Conservation (phyloP, 2,888 invertebrate genomes). For the Ceramica pisi region DNA sequence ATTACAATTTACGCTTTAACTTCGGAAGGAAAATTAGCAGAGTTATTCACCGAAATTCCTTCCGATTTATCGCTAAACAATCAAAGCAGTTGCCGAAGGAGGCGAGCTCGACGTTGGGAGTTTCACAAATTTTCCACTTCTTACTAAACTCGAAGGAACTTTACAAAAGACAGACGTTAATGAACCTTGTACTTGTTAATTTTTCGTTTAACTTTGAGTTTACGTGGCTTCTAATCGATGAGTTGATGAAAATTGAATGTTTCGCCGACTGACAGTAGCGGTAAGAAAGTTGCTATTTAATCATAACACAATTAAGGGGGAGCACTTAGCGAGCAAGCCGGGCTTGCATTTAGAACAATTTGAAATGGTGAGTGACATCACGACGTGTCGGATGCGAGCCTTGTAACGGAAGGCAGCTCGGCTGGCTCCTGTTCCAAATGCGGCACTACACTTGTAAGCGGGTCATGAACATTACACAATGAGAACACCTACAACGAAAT, state of each 20-base stretch:
- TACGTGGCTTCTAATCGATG: constrained; percentile 77
- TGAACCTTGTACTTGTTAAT: constrained; percentile 81
- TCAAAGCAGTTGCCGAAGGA: constrained; percentile 70
- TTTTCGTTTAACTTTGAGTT: constrained; percentile 77
- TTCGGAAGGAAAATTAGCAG: constrained; percentile 74
- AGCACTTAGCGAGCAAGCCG: constrained; percentile 50
- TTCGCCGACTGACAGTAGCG: constrained; percentile 55
- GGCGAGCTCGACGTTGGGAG: constrained; percentile 59
- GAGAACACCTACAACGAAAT: constrained; percentile 19
- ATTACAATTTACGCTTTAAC: constrained; percentile 76
- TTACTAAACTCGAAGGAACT: constrained; percentile 71
- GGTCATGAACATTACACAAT: constrained; percentile 37
- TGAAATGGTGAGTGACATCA: constrained; percentile 40
- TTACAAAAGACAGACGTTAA: constrained; percentile 81
- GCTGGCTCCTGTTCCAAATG: constrained; percentile 25
- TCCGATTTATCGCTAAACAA: constrained; percentile 81
- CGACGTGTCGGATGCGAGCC: constrained; percentile 49
- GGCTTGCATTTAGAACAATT: constrained; percentile 43
- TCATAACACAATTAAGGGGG: constrained; percentile 51
- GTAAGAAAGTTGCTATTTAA: constrained; percentile 45
- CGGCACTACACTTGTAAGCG: constrained; percentile 44
- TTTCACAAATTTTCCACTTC: constrained; percentile 71
- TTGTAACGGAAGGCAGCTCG: constrained; percentile 50
- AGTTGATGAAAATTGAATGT: constrained; percentile 69
- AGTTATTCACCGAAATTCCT: constrained; percentile 73